Percentiles rank a stretch among this genome's conserved stretches.
These are phyloP conservation scores for Vidua macroura DNA, from an alignment of 2,113 vertebrate genomes.

Conservation along the genomic window DNA sequence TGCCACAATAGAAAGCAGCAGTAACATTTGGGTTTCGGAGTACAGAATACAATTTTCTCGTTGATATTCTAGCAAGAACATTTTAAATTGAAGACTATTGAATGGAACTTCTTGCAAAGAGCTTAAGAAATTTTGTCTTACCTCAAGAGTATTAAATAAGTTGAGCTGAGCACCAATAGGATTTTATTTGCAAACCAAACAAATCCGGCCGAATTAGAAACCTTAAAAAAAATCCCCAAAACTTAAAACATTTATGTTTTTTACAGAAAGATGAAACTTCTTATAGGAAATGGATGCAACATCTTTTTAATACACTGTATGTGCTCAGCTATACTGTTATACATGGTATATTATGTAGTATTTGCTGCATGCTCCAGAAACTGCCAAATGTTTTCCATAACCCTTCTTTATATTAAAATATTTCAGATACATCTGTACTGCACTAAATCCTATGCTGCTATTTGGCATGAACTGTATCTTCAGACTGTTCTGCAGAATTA, in stretches of 20 bases:
- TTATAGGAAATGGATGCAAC: not conserved
- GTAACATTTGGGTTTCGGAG: not conserved
- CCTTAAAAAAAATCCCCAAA: not conserved
- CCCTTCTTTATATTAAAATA: not conserved
- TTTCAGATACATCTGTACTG: constrained; percentile 34
- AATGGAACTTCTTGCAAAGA: not conserved
- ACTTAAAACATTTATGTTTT: not conserved
- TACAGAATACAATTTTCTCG: not conserved
- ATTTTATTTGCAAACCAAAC: not conserved
- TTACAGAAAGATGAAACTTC: not conserved
- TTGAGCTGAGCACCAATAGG: not conserved
- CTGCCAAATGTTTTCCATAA: constrained; percentile 37
- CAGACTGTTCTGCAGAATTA: constrained; percentile 13
- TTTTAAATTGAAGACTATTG: not conserved
- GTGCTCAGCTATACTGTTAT: not conserved
- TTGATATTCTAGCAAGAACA: not conserved
- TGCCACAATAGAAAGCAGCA: not conserved
- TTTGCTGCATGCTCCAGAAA: not conserved
- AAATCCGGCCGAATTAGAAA: not conserved
- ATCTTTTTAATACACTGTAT: not conserved
- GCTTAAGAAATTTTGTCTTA: not conserved
- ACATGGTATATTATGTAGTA: not conserved
- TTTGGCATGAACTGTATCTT: constrained; percentile 30
- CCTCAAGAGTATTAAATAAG: not conserved
- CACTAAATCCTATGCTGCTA: constrained; percentile 1